Conservation (phyloP, 2,797 vertebrate species). For the Aselliscus stoliczkanus region DNA sequence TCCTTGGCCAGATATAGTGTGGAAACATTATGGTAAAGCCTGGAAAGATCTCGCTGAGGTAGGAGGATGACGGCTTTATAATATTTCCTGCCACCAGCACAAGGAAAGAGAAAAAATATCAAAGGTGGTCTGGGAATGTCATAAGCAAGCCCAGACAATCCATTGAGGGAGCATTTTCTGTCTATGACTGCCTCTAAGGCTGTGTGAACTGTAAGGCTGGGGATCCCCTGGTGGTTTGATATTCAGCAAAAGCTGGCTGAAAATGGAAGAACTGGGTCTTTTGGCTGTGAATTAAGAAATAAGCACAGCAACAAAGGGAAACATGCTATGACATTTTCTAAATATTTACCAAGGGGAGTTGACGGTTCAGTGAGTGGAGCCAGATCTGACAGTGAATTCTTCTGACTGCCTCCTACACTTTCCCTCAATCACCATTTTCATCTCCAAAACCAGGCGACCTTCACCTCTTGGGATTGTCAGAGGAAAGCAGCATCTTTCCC, state of each 20-base stretch:
- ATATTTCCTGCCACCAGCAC: conserved; percentile 31
- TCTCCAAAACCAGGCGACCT: neutral
- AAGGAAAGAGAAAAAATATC: conserved; percentile 41
- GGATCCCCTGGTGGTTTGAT: conserved; percentile 43
- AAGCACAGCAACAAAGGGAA: conserved; percentile 50
- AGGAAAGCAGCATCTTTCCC: neutral
- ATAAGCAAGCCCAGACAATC: conserved; percentile 5
- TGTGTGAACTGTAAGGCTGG: neutral
- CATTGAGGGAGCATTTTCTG: conserved; percentile 35
- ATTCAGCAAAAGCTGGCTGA: conserved; percentile 36
- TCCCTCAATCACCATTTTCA: neutral
- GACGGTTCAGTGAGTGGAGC: conserved; percentile 13
- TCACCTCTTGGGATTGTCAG: neutral
- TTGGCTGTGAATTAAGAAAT: conserved; percentile 60
- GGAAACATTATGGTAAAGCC: conserved; percentile 34
- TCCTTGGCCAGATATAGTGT: conserved; percentile 28
- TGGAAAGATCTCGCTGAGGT: neutral
- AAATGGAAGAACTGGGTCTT: conserved; percentile 43
- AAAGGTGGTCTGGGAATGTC: conserved; percentile 13
- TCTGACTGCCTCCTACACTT: neutral
- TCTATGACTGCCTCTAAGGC: neutral
- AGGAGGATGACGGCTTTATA: neutral
- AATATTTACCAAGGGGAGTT: conserved; percentile 64
- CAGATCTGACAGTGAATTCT: conserved; percentile 35
- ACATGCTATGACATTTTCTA: conserved; percentile 53